Percentiles rank a stretch among this genome's conserved stretches.
Evolutionary conservation across 2,888 invertebrate genomes (phyloP).

Genomic region (Opisthograptis luteolata): DNA sequence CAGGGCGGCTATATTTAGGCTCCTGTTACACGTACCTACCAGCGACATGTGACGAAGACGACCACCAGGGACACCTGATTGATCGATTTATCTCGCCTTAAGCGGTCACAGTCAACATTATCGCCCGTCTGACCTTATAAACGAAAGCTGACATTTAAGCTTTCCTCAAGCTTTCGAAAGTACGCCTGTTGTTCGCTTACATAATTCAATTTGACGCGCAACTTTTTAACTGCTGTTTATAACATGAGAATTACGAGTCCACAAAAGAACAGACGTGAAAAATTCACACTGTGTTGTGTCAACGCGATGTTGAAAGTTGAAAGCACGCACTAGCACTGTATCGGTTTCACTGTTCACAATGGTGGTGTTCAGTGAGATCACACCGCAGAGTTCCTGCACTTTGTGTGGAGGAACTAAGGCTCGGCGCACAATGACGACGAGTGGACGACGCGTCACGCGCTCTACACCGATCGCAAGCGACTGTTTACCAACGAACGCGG

Average conservation of each 20-base stretch:
- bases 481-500: conserved; percentile 63
- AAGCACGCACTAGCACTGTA: conserved; percentile 12
- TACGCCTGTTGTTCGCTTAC: conserved; percentile 31
- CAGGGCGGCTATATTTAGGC: conserved; percentile 69
- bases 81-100: conserved; percentile 61
- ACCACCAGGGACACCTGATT: conserved; percentile 59
- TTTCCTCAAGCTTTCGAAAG: conserved; percentile 51
- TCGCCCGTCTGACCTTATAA: conserved; percentile 48
- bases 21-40: conserved; percentile 50
- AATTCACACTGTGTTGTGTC: not conserved
- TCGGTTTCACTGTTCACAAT: conserved; percentile 30
- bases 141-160: conserved; percentile 56
- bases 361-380: conserved; percentile 51
- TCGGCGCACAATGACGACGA: conserved; percentile 23
- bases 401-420: conserved; percentile 53
- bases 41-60: conserved; percentile 70
- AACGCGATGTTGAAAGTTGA: not conserved
- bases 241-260: conserved; percentile 28
- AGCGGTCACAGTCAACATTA: conserved; percentile 58
- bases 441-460: conserved; percentile 56
- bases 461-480: conserved; percentile 62
- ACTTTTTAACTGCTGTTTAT: conserved; percentile 27
- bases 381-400: conserved; percentile 73
- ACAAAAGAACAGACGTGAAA: conserved; percentile 2
- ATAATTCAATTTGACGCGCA: conserved; percentile 28